A percentile compares a stretch with the other conserved stretches of the same genome.
These are phyloP conservation scores for Sebastes glaucus DNA, from an alignment of 2,797 vertebrate genomes.

Conservation along the genomic window DNA sequence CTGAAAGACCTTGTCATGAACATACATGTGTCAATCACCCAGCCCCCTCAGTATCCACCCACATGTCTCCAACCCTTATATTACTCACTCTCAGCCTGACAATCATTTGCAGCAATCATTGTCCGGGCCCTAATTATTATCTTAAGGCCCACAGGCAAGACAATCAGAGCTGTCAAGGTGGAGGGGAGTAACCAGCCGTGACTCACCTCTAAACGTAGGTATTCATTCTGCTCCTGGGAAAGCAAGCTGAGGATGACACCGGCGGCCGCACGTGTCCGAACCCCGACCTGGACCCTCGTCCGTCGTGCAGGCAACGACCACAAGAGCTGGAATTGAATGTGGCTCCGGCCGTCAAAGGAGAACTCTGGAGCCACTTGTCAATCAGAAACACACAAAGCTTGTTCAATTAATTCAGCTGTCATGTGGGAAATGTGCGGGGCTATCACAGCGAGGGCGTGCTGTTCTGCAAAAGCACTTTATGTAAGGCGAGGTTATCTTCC, in stretches of 20 bases:
- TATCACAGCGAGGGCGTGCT: constrained; percentile 15
- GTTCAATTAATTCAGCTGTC: constrained; percentile 65
- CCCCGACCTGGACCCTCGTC: constrained; percentile 79
- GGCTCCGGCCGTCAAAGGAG: constrained; percentile 86
- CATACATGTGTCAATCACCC: constrained; percentile 63
- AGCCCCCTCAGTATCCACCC: constrained; percentile 63
- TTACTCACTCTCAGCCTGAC: constrained; percentile 72
- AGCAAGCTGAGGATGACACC: constrained; percentile 83
- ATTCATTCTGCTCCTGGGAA: constrained; percentile 85
- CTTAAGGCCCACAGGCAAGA: constrained; percentile 57
- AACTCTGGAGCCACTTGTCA: constrained; percentile 84
- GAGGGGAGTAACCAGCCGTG: constrained; percentile 11
- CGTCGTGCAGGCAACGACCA: constrained; percentile 77
- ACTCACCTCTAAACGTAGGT: constrained; percentile 89
- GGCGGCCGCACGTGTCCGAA: constrained; percentile 84
- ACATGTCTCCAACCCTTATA: constrained; percentile 69
- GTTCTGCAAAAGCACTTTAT: constrained; percentile 33
- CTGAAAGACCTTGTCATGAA: constrained; percentile 54
- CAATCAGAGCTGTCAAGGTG: constrained; percentile 53
- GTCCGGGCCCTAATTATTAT: constrained; percentile 50
- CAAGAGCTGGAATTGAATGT: constrained; percentile 85
- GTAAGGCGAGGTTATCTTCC: constrained; percentile 51
- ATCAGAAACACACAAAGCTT: constrained; percentile 58
- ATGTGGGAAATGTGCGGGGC: constrained; percentile 28
- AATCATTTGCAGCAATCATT: constrained; percentile 59